Evolutionary conservation across 1,140 invertebrate species (phyloP), one percentile per base, ranked within the genome.

Genomic region (Chlorops oryzae): DNA sequence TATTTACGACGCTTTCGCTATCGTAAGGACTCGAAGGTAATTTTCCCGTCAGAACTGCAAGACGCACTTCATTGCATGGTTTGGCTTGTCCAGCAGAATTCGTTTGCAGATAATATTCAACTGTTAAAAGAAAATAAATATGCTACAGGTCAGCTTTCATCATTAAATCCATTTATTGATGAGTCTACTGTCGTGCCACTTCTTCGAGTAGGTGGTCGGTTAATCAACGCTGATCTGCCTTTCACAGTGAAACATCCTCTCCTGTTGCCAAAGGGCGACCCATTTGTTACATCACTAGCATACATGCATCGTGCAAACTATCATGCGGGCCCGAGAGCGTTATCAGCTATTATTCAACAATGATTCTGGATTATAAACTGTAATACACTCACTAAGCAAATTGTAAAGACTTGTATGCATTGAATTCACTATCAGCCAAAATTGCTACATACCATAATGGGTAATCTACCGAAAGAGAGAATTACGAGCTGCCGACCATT

Each of bases 81-180:
- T 6, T 9, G 5, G 4, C 5, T 34, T 5, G 18, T 22, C 34
- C 25, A 46, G 7, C 7, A 20, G 5, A 5, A 46, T 20, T 46
- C 5, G 5, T 46, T 46, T 46, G n/a, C 13, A 7, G 34, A 15
- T 12, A 13, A 32, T 32, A 9, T 46, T n/a, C 24, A 46, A 46
- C 5, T n/a, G 4, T 32, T 9, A n/a, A 46, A 34, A 46, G 15
- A 17, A 17, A 17, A 39, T 39, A 27, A 32, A 32, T 6, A 32
- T 15, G 20, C 9, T 15, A 32, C 17, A 46, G 22, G 44, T 6
- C 5, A 13, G 15, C 28, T 27, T 17, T 32, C 5, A 6, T 13
- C n/a, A 12, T 43, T 75, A 12, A 61, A 57, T 21, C 73, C 70
- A 13, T 72, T 71, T 50, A 20, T 78, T n/a, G 71, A 75, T 50